Percentiles rank a stretch among this genome's conserved stretches.
These are phyloP conservation scores for Dendroctonus valens DNA, from an alignment of 1,140 invertebrate species.

Conservation along the genomic window DNA sequence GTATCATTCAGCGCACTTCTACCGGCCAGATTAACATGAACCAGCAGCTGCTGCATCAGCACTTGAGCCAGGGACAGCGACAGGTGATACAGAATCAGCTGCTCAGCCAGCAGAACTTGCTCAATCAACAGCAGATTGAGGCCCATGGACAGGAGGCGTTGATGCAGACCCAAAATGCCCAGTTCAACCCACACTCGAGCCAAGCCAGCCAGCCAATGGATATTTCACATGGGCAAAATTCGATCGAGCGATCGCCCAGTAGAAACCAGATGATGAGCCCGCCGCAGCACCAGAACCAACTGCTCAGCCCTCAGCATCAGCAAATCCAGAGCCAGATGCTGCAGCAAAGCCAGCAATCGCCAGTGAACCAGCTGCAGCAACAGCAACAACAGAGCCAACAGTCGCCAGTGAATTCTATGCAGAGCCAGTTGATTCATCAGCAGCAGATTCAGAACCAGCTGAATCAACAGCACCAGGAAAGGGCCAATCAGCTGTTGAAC, in stretches of 20 bases:
- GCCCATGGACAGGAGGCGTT: not conserved
- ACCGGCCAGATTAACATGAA: conserved; percentile 28
- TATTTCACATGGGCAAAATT: conserved; percentile 5
- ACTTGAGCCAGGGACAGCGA: conserved; percentile 38
- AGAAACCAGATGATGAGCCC: conserved; percentile 18
- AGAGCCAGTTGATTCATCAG: conserved; percentile 18
- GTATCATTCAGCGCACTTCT: conserved; percentile 34
- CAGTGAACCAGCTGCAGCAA: conserved; percentile 41
- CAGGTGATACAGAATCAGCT: conserved; percentile 37
- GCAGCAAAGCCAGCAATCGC: conserved; percentile 27
- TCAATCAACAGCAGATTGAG: conserved; percentile 27
- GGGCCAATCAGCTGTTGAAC: conserved; percentile 36
- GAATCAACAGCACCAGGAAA: conserved; percentile 45
- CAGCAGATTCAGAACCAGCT: conserved; percentile 44
- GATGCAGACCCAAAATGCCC: conserved; percentile 5
- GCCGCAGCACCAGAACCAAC: conserved; percentile 43
- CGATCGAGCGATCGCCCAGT: conserved; percentile 10
- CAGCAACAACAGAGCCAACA: conserved; percentile 40
- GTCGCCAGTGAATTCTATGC: conserved; percentile 16
- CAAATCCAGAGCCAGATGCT: conserved; percentile 51
- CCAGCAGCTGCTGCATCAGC: conserved; percentile 41
- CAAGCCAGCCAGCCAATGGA: conserved; percentile 12
- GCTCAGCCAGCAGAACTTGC: conserved; percentile 35
- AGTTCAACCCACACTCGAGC: no score
- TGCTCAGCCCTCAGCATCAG: conserved; percentile 45